A percentile compares a stretch with the other conserved stretches of the same genome.
These are phyloP conservation scores for Drosophila paulistorum DNA, from an alignment of 1,140 invertebrate species.

Conservation along the genomic window DNA sequence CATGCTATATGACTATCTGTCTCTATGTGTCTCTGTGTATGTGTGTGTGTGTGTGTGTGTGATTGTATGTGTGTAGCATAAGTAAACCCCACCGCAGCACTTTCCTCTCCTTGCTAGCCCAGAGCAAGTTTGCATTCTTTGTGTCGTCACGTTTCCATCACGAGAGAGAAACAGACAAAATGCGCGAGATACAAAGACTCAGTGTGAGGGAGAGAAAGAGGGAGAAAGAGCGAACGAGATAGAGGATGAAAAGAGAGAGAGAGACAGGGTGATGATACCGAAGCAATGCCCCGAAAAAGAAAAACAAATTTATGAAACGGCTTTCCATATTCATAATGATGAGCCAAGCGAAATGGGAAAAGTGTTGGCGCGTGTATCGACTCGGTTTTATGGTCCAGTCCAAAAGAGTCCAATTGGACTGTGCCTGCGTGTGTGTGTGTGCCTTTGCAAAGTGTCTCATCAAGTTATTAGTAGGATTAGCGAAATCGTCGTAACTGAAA, in stretches of 20 bases:
- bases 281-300: slow-evolving; percentile 28
- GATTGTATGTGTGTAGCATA: slow-evolving; percentile 43
- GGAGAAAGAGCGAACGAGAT: slow-evolving; percentile 10
- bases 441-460: not conserved
- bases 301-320: slow-evolving; percentile 79
- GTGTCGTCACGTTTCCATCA: slow-evolving; percentile 76
- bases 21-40: slow-evolving; percentile 7
- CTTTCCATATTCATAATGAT: slow-evolving; percentile 79
- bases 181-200: slow-evolving; percentile 21
- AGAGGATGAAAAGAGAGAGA: slow-evolving; percentile 23
- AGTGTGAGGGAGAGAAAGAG: slow-evolving; percentile 1
- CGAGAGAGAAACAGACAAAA: slow-evolving; percentile 47
- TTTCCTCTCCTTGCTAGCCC: slow-evolving; percentile 3
- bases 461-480: slow-evolving; percentile 29
- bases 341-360: slow-evolving; percentile 65
- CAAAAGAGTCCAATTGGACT: slow-evolving; percentile 38
- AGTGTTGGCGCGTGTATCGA: slow-evolving; percentile 74
- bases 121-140: slow-evolving; percentile 76
- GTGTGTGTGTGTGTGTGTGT: slow-evolving; percentile 19
- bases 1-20: not conserved
- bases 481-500: not conserved
- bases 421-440: slow-evolving; percentile 36
- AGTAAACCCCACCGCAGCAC: slow-evolving; percentile 43
- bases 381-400: slow-evolving; percentile 35
- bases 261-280: not conserved